These are phyloP conservation scores for Luperina testacea DNA, from an alignment of 2,888 invertebrate species.

Conservation along the genomic window DNA sequence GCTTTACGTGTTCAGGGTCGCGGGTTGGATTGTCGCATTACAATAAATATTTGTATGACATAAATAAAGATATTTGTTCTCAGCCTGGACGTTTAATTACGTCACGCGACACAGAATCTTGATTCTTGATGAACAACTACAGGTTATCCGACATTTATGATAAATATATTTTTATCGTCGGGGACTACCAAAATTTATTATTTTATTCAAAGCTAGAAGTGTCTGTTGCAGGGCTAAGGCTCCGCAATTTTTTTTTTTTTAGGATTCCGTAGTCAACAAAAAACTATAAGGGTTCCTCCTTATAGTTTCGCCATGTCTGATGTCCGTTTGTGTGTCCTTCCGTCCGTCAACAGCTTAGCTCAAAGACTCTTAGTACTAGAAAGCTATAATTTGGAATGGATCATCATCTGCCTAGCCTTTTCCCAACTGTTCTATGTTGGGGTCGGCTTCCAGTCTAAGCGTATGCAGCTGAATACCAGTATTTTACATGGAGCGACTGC, in stretches of 20 bases:
- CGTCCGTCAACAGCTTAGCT: too few relatives aligned
- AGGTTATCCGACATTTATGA: constrained; percentile 1
- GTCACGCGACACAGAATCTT: constrained; percentile 22
- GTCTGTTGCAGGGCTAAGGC: background rate
- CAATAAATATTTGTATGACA: constrained; percentile 43
- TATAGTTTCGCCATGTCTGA: too few relatives aligned
- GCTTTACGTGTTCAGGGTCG: constrained; percentile 31
- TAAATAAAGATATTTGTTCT: constrained; percentile 22
- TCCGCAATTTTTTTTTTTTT: background rate
- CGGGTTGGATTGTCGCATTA: constrained; percentile 24
- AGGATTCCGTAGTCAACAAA: too few relatives aligned
- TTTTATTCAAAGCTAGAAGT: background rate
- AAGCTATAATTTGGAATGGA: too few relatives aligned
- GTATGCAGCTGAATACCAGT: too few relatives aligned
- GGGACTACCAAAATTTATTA: background rate
- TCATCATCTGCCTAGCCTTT: too few relatives aligned
- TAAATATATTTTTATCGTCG: background rate
- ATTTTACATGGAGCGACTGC: too few relatives aligned
- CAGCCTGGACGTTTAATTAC: constrained; percentile 25
- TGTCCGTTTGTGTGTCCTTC: too few relatives aligned
- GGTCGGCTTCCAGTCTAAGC: too few relatives aligned
- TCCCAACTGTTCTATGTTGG: too few relatives aligned
- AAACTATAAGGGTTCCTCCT: too few relatives aligned
- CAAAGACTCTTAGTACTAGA: too few relatives aligned
- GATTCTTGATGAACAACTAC: constrained; percentile 11